These are phyloP conservation scores for Lordiphosa andalusiaca DNA, from an alignment of 2,888 invertebrate genomes.

Conservation along the genomic window DNA sequence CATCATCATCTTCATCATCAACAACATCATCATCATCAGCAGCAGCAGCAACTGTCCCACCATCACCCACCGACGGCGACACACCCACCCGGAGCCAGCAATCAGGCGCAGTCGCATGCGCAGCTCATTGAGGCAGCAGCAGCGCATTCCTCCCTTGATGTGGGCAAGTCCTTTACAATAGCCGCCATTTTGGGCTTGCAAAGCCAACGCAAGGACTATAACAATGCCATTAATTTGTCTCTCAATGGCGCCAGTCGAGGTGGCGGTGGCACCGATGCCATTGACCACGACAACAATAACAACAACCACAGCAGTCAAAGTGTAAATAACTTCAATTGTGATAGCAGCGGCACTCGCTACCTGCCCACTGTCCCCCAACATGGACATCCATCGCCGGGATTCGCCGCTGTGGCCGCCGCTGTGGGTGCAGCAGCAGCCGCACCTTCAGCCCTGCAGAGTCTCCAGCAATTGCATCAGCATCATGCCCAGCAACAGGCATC, in stretches of 20 bases:
- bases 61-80: slow-evolving; percentile 27
- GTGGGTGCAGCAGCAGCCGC: slow-evolving; percentile 67
- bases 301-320: slow-evolving; percentile 48
- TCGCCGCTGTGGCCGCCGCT: slow-evolving; percentile 63
- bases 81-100: slow-evolving; percentile 24
- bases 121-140: slow-evolving; percentile 74
- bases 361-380: slow-evolving; percentile 58
- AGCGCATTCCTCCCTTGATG: slow-evolving; percentile 79
- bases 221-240: slow-evolving; percentile 80
- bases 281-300: slow-evolving; percentile 30
- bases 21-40: slow-evolving; percentile 42
- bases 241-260: slow-evolving; percentile 61
- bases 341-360: slow-evolving; percentile 71
- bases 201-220: slow-evolving; percentile 76
- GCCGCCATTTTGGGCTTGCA: slow-evolving; percentile 92
- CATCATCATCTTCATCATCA: slow-evolving; percentile 47
- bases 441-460: slow-evolving; percentile 79
- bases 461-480: slow-evolving; percentile 80
- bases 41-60: slow-evolving; percentile 22
- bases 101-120: slow-evolving; percentile 68
- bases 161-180: slow-evolving; percentile 90
- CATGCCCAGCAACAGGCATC: slow-evolving; percentile 78
- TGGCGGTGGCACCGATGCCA: slow-evolving; percentile 31
- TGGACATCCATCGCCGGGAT: slow-evolving; percentile 56
- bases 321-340: slow-evolving; percentile 79